Base-by-base conservation (phyloP, 2,113 vertebrate genomes). In the Embiotoca jacksoni region DNA sequence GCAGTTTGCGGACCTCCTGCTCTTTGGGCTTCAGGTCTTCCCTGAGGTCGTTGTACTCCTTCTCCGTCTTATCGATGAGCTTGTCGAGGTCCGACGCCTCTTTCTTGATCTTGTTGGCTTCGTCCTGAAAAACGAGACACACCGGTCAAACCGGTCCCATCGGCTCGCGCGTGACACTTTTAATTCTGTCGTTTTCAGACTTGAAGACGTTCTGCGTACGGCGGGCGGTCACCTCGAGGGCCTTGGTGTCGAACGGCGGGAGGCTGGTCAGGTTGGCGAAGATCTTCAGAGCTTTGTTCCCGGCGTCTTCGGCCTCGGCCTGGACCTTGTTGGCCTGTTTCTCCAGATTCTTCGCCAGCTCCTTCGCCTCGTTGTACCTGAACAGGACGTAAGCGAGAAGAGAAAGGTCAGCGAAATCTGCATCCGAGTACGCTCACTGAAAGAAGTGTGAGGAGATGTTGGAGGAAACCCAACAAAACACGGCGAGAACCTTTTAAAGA, bases 21-120 rank as follows among this genome's bases (percentile, higher is more conserved):
- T 99, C 98, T 82, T 98, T 98, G 63, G 91, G 92, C 80, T 92
- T 94, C 93, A 99, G 96, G 88, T 99, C 98, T 23, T 98, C 97
- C 74, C 97, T 88, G 63, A 99, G 95, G 56, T 97, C 96, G 2
- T 97, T 95, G 14, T 99, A 99, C 74, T 98, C 96, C 75, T 95
- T 96, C 72, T 97, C 89, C 5, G 97, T 99, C 84, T 95, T 96
- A 72, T 97, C 96, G 55, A 99, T 96, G 55, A 98, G 92, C 37
- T 91, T 96, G 89, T 97, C 97, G 16, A 99, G 92, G 14, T 98
- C 96, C 0, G 95, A 94, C 0, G 96, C 96, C 90, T 99, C 97
- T 77, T 97, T 98, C 93, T 97, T 97, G 84, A 99, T 99, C 84
- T 97, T 97, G 73, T 78, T 93, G 58, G 98, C 97, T 60, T 98